Evolutionary conservation across 2,113 vertebrate genomes (phyloP).

Genomic region (Amblyopsis rosae): DNA sequence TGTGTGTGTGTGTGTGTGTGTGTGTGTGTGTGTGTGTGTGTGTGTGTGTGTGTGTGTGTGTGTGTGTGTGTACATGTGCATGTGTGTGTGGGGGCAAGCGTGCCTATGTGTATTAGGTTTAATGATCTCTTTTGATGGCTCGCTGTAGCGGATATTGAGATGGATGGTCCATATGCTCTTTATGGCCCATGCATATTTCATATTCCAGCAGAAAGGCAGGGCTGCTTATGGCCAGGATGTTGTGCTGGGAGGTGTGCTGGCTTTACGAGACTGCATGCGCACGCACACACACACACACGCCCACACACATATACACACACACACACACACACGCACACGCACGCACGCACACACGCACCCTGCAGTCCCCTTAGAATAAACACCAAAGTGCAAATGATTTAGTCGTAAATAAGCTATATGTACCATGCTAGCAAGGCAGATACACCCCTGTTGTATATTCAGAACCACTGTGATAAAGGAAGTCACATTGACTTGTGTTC

Average conservation of each 20-base stretch:
- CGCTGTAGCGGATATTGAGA: slow-evolving; percentile 71
- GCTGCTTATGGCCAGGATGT: slow-evolving; percentile 61
- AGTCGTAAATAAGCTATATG: slow-evolving; percentile 44
- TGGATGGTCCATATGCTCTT: slow-evolving; percentile 77
- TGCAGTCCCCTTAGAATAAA: slow-evolving; percentile 61
- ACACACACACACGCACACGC: slow-evolving; percentile 48
- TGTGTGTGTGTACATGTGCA: background rate
- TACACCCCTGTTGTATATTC: slow-evolving; percentile 37
- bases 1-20: too few species aligned
- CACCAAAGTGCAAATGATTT: slow-evolving; percentile 17
- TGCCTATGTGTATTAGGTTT: slow-evolving; percentile 58
- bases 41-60: slow-evolving; percentile 66
- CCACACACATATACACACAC: slow-evolving; percentile 41
- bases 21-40: too few species aligned
- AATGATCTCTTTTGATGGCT: slow-evolving; percentile 73
- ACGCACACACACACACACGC: slow-evolving; percentile 39
- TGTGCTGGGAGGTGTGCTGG: slow-evolving; percentile 66
- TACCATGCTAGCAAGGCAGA: slow-evolving; percentile 27
- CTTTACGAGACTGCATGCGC: slow-evolving; percentile 52
- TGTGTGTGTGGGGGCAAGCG: slow-evolving; percentile 34
- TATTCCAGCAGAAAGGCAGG: slow-evolving; percentile 64
- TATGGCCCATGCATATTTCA: slow-evolving; percentile 77
- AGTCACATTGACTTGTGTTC: slow-evolving; percentile 32
- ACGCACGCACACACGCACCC: slow-evolving; percentile 47
- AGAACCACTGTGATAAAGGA: slow-evolving; percentile 42